A percentile compares a stretch with the other conserved stretches of the same genome.
These are phyloP conservation scores for Philhelius pedissequus DNA, from an alignment of 2,888 invertebrate genomes.

Conservation along the genomic window DNA sequence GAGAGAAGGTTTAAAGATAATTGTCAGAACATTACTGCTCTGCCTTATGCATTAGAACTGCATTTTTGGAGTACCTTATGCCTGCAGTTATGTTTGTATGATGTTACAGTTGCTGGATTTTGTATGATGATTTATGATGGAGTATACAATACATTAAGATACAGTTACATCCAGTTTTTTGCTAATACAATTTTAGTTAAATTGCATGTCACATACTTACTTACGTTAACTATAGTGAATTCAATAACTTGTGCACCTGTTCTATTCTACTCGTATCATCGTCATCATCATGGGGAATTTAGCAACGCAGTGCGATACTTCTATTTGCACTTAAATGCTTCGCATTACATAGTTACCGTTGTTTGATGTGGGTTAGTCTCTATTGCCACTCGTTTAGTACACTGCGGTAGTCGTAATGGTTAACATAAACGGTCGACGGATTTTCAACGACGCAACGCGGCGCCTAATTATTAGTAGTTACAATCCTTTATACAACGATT, in stretches of 20 bases:
- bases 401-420: no score
- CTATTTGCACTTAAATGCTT: background rate
- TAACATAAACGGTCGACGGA: no score
- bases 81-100: background rate
- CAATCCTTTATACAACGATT: no score
- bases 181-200: background rate
- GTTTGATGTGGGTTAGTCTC: no score
- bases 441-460: no score
- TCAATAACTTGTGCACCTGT: constrained; percentile 42
- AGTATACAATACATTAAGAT: background rate
- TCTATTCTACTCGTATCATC: background rate
- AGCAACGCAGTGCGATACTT: background rate
- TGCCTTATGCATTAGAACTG: background rate
- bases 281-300: background rate
- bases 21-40: background rate
- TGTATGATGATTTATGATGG: background rate
- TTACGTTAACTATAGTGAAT: constrained; percentile 22
- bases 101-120: background rate
- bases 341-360: no score
- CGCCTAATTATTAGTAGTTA: no score
- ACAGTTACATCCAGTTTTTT: background rate
- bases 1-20: background rate
- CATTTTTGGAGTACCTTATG: background rate
- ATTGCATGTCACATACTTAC: constrained; percentile 42
- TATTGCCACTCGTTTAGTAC: no score